A percentile compares a stretch with the other conserved stretches of the same genome.
These are phyloP conservation scores for Drosophila sp. DNA, from an alignment of 1,140 invertebrate genomes.

Conservation along the genomic window DNA sequence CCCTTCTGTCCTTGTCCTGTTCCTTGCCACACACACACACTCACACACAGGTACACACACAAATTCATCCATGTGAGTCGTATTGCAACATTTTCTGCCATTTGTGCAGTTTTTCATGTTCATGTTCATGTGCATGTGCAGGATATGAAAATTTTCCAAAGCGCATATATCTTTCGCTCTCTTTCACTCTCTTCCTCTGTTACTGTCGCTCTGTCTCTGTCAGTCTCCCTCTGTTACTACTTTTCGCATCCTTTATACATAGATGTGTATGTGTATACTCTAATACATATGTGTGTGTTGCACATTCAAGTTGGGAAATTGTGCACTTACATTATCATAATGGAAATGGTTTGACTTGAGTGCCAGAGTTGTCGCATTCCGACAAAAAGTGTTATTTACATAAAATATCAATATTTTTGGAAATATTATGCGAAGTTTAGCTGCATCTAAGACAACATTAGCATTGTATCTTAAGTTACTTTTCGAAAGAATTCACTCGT, in stretches of 20 bases:
- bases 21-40: conserved; percentile 22
- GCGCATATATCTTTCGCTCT: conserved; percentile 42
- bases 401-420: conserved; percentile 5
- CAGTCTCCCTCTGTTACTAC: neutral
- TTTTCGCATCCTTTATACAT: neutral
- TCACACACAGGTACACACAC: conserved; percentile 26
- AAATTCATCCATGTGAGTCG: conserved; percentile 63
- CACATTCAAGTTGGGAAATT: conserved; percentile 77
- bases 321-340: conserved; percentile 83
- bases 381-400: conserved; percentile 8
- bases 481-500: too few species aligned
- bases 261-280: conserved; percentile 16
- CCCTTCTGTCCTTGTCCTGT: conserved; percentile 23
- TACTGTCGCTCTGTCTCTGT: neutral
- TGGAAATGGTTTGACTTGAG: conserved; percentile 80
- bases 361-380: conserved; percentile 59
- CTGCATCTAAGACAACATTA: neutral
- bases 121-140: conserved; percentile 72
- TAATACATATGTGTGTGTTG: conserved; percentile 33
- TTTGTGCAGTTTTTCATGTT: conserved; percentile 83
- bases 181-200: neutral
- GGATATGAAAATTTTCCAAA: conserved; percentile 80
- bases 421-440: conserved; percentile 5
- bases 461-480: neutral
- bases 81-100: conserved; percentile 82